Conservation (phyloP, 2,888 invertebrate species). For the Drosophila kambysellisi region DNA sequence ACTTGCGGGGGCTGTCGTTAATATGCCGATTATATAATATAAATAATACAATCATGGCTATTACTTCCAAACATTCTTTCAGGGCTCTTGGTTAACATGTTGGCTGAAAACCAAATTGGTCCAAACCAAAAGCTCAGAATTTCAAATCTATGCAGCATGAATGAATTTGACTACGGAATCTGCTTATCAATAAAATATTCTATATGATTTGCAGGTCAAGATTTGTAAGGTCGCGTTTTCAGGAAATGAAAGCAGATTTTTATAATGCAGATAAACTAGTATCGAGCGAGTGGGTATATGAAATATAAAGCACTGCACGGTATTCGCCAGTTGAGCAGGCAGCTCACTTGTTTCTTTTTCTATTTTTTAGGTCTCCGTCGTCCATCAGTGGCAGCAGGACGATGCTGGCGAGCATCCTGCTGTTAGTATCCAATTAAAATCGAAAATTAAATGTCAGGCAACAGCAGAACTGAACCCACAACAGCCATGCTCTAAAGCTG, state of each 20-base stretch:
- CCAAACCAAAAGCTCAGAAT: background rate
- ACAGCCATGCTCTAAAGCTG: slow-evolving; percentile 32
- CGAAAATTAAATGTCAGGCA: slow-evolving; percentile 85
- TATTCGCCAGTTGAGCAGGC: slow-evolving; percentile 15
- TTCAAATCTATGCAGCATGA: background rate
- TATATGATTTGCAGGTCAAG: background rate
- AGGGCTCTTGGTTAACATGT: background rate
- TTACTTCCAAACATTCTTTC: background rate
- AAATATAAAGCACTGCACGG: background rate
- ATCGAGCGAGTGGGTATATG: background rate
- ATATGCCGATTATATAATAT: background rate
- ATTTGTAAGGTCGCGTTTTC: background rate
- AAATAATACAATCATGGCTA: too few relatives aligned
- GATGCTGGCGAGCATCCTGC: slow-evolving; percentile 78
- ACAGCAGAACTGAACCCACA: slow-evolving; percentile 49
- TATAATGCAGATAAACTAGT: background rate
- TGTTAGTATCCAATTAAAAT: slow-evolving; percentile 85
- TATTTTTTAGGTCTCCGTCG: slow-evolving; percentile 45
- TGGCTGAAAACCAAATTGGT: background rate
- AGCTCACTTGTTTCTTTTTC: slow-evolving; percentile 32
- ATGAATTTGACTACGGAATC: background rate
- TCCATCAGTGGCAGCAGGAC: slow-evolving; percentile 61
- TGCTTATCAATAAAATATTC: too few relatives aligned
- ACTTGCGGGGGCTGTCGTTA: background rate
- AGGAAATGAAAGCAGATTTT: background rate